These are phyloP conservation scores for Myotis planiceps DNA, from an alignment of 2,797 vertebrate genomes.

Conservation along the genomic window DNA sequence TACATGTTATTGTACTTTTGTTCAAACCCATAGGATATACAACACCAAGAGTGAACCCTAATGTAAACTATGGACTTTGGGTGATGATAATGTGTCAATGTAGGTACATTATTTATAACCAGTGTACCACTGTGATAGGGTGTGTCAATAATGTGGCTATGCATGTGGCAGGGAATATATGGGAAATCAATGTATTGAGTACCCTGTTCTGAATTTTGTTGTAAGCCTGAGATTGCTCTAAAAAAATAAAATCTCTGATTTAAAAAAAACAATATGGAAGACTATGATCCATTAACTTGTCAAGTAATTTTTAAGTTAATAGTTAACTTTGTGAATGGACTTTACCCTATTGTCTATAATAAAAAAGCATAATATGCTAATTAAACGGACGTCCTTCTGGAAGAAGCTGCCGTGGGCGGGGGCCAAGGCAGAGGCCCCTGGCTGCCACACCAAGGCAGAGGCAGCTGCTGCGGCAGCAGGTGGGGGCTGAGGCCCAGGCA, in stretches of 20 bases:
- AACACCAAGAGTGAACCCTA: not conserved
- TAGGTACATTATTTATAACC: not conserved
- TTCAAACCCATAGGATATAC: not conserved
- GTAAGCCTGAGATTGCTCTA: not conserved
- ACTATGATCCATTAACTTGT: slow-evolving; percentile 72
- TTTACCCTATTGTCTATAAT: not conserved
- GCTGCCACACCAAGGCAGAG: too few relatives aligned
- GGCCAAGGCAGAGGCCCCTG: too few relatives aligned
- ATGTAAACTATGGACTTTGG: not conserved
- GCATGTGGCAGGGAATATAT: not conserved
- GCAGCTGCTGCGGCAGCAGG: too few relatives aligned
- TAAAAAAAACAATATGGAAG: not conserved
- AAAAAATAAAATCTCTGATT: not conserved
- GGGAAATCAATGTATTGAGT: not conserved
- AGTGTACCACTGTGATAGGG: too few relatives aligned
- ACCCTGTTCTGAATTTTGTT: not conserved
- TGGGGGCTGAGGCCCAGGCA: too few relatives aligned
- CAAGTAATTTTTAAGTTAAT: slow-evolving; percentile 37
- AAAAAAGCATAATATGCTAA: too few relatives aligned
- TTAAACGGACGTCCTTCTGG: too few relatives aligned
- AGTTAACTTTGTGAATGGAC: slow-evolving; percentile 69
- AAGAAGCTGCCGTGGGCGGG: too few relatives aligned
- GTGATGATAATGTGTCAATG: not conserved
- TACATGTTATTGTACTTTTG: not conserved
- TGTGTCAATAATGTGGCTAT: not conserved